Evolutionary conservation across 1,140 invertebrate genomes (phyloP).

Genomic region (Drosophila ogumai): DNA sequence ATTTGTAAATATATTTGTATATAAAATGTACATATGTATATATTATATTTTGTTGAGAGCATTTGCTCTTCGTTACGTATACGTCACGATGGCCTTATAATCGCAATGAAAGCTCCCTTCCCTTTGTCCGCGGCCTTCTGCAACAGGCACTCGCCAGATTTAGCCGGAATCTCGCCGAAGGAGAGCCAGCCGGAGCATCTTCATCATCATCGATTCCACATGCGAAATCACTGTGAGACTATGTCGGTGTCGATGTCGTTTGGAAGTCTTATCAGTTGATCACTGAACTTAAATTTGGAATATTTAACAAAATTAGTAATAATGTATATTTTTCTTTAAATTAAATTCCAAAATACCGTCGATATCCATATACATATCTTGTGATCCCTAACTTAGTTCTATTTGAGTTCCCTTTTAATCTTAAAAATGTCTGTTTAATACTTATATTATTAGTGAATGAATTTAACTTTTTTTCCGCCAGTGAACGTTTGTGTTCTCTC

Average conservation of each 20-base stretch:
- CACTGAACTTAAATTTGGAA: neutral
- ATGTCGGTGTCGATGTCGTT: conserved; percentile 6
- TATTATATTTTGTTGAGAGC: conserved; percentile 22
- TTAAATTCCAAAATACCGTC: no score
- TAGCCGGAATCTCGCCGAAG: conserved; percentile 43
- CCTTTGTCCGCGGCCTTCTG: conserved; percentile 45
- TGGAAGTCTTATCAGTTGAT: conserved; percentile 17
- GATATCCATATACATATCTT: no score
- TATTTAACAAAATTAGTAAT: neutral
- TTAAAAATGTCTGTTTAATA: neutral
- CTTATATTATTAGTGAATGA: neutral
- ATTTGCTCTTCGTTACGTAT: conserved; percentile 18
- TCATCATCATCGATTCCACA: conserved; percentile 47
- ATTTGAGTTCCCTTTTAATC: neutral
- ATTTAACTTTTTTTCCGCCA: conserved; percentile 1
- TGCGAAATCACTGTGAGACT: conserved; percentile 31
- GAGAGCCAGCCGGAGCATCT: conserved; percentile 26
- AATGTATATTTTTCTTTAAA: no score
- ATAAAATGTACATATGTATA: no score
- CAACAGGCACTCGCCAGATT: conserved; percentile 69
- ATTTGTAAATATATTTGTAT: neutral
- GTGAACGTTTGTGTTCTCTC: conserved; percentile 26
- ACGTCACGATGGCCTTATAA: conserved; percentile 19
- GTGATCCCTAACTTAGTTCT: no score
- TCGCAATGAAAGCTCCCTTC: conserved; percentile 1